phyloP scores from a whole-genome alignment of 2,888 invertebrate genomes.

The Timandra comae region DNA sequence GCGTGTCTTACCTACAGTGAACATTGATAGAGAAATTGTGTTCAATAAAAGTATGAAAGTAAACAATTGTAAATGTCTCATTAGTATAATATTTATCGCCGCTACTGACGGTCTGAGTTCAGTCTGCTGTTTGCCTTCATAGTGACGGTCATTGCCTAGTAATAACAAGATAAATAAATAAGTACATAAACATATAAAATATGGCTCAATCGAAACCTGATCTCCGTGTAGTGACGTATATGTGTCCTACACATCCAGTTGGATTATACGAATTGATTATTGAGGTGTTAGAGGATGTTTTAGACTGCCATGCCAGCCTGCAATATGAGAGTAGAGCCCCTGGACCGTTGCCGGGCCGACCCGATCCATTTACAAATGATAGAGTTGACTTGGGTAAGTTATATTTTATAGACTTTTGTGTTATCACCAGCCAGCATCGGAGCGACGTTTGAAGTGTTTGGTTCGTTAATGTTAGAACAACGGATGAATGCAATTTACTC shows the following conservation, averaged over 20 bases:
- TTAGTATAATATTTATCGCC: too few relatives aligned
- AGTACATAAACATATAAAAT: too few relatives aligned
- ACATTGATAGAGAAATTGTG: too few relatives aligned
- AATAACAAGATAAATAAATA: too few relatives aligned
- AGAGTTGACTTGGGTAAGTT: slow-evolving; percentile 76
- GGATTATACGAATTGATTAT: slow-evolving; percentile 76
- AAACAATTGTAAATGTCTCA: too few relatives aligned
- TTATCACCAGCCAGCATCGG: slow-evolving; percentile 1
- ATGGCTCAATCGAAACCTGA: slow-evolving; percentile 53
- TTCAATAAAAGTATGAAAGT: slow-evolving; percentile 3
- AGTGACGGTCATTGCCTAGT: too few relatives aligned
- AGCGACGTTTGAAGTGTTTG: slow-evolving; percentile 1
- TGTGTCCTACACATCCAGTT: slow-evolving; percentile 79
- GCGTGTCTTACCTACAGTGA: too few relatives aligned
- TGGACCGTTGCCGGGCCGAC: slow-evolving; percentile 66
- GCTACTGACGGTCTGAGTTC: too few relatives aligned
- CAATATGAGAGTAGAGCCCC: slow-evolving; percentile 77
- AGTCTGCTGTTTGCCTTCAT: too few relatives aligned
- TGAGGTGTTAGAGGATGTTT: slow-evolving; percentile 70
- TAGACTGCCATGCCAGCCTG: slow-evolving; percentile 66
- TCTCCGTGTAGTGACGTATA: slow-evolving; percentile 76
- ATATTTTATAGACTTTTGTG: slow-evolving; percentile 1
- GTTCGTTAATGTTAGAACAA: slow-evolving; percentile 8
- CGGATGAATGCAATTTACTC: slow-evolving; percentile 21
- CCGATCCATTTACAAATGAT: slow-evolving; percentile 73